Base-by-base conservation (phyloP, 2,888 invertebrate genomes). In the Drosophila atripex region DNA sequence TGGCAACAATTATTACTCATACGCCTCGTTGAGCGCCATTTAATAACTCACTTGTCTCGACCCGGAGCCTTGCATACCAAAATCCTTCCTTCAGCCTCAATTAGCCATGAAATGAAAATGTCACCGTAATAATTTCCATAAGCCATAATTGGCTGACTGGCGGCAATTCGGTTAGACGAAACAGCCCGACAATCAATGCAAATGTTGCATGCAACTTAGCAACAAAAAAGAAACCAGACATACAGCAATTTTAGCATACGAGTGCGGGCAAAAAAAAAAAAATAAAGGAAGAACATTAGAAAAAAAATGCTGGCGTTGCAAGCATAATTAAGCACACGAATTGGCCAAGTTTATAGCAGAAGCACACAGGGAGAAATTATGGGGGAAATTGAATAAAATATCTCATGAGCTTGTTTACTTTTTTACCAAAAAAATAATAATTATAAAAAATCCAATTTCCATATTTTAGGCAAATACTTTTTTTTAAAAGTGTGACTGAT, bases 281-380 rank as follows among this genome's bases (percentile, higher is more conserved):
- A 43, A 4, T 12, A 35, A 35, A 35, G 14, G 52, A 43, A 23
- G 32, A 63, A 38, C 50, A 25, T 43, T 18, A 59, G 56, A 39
- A 49, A 47, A 69, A 53, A 69, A 53, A 43, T 11, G 52, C 59
- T 50, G 51, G 63, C 66, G 66, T 70, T 85, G 75, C 53, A 71
- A 71, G 83, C 85, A 74, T 77, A 82, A 82, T 82, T 82, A 82
- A 84, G 86, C 70, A 82, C 80, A 82, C 80, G 86, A 82, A 61
- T 86, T 86, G 86, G 73, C 84, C 80, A 84, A 77, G 80, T 80
- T 71, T 49, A 72, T 75, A 79, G 71, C 71, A 73, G 59, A 70
- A 41, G 30, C 56, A 68, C 58, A 50, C 46, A 16, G 39, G 3
- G 4, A 41, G 3, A 16, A 41, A 18, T 21, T 28, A 25, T 1